Evolutionary conservation across 2,797 vertebrate genomes (phyloP).

Genomic region (Simalia tracyae): DNA sequence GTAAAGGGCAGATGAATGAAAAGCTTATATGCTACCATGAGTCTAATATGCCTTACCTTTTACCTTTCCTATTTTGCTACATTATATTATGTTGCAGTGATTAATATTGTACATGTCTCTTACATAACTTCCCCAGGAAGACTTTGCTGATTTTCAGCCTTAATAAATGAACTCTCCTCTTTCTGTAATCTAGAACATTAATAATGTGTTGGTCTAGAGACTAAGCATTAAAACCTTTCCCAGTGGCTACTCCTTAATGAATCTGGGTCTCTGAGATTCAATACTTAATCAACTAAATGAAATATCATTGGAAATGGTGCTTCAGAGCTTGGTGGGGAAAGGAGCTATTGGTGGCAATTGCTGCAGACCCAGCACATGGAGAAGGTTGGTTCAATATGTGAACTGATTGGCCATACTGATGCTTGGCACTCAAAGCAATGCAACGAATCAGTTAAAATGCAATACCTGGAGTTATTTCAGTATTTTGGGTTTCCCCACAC

Average conservation of each 20-base stretch:
- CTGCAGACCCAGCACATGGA: background rate
- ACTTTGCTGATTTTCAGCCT: background rate
- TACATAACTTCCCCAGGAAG: background rate
- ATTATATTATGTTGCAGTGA: background rate
- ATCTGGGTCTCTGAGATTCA: background rate
- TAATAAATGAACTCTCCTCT: background rate
- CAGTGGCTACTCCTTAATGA: background rate
- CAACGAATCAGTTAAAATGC: background rate
- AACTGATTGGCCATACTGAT: background rate
- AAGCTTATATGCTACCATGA: background rate
- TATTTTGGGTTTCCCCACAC: background rate
- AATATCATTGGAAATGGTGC: background rate
- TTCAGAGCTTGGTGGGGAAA: background rate
- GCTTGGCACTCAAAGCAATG: background rate
- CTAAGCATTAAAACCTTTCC: constrained; percentile 5
- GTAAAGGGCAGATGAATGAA: background rate
- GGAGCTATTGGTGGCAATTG: background rate
- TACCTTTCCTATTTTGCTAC: background rate
- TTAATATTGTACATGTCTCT: background rate
- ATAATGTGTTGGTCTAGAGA: background rate
- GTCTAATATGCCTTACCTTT: background rate
- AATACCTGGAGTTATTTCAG: background rate
- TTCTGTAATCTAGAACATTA: background rate
- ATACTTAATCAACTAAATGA: background rate
- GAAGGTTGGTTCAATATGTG: background rate